A percentile compares a stretch with the other conserved stretches of the same genome.
These are phyloP conservation scores for Eristalinus aeneus DNA, from an alignment of 2,888 invertebrate species.

Conservation along the genomic window DNA sequence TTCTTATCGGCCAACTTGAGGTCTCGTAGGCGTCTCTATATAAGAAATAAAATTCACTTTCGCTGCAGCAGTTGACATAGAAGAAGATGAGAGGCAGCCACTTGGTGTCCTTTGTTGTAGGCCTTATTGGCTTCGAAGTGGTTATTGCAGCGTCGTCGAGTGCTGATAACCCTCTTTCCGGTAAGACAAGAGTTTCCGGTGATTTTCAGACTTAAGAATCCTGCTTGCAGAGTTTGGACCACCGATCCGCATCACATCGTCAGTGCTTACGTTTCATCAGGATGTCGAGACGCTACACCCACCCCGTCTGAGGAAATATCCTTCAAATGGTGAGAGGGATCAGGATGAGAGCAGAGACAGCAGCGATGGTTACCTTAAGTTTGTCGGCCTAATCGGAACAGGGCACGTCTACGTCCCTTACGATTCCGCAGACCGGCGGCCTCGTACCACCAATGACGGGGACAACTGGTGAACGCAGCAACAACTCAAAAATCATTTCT, in stretches of 20 bases:
- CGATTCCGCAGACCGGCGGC: background rate
- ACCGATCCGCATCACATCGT: constrained; percentile 27
- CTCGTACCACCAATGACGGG: constrained; percentile 11
- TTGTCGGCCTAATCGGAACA: constrained; percentile 38
- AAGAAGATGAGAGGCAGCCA: background rate
- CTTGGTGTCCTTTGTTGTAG: background rate
- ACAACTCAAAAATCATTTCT: background rate
- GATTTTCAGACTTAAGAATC: background rate
- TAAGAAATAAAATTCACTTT: background rate
- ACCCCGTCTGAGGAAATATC: background rate
- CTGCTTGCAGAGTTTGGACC: constrained; percentile 14
- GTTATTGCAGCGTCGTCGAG: background rate
- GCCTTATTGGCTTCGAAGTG: background rate
- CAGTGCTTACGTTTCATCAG: constrained; percentile 17
- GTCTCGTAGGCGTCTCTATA: background rate
- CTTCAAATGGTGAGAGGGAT: constrained; percentile 15
- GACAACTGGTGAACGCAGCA: background rate
- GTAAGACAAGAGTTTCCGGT: background rate
- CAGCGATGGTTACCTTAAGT: constrained; percentile 9
- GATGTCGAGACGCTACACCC: background rate
- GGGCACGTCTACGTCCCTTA: constrained; percentile 47
- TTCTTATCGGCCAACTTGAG: background rate
- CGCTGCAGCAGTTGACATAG: background rate
- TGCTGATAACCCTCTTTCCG: background rate
- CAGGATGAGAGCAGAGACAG: background rate